Evolutionary conservation across 1,140 invertebrate species (phyloP), one percentile per base, ranked within the genome.

Genomic region (Augochlora pura): DNA sequence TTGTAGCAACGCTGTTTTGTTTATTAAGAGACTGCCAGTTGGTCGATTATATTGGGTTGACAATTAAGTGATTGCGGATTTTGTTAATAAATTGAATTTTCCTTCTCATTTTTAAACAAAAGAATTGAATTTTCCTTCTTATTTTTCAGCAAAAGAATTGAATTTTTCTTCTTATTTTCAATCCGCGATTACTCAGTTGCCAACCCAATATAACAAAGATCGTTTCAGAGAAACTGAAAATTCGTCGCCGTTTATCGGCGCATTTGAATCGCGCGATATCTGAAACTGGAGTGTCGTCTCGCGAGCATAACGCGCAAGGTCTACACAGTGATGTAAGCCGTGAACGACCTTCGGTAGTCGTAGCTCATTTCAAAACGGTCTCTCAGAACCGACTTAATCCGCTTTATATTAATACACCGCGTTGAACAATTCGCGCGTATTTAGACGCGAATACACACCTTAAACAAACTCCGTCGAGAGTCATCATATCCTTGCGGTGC

Each of bases 271-370:
- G 67, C 38, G 12, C 42, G 16, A 7, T 9, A 49, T 72, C 42
- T 77, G 18, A 63, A 64, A 23, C 52, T 60, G 32, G 62, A 77
- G 10, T 60, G 62, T 42, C 80, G 49, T 59, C 39, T 81, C 27
- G 10, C 8, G 57, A 60, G 9, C 62, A 73, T 62, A 54, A 74
- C 54, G 25, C 18, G 39, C 82, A 84, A 84, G 77, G 46, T 70
- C 23, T 68, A 14, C 39, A 32, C 39, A 32, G 39, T 64, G 77
- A 84, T 83, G 67, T 80, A 76, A 83, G 67, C 5, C 46, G 25
- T 23, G 42, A 49, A 32, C 38, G 39, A 8, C 23, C 67, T 83
- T 85, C 57, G 59, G 25, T 54, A 14, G 25, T 59, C 42, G 62
- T 1, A 16, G 42, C 21, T 46, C 42, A 25, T 74, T 57, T 72